A percentile compares a stretch with the other conserved stretches of the same genome.
Conservation (phyloP, 1,140 invertebrate species). For the Ruditapes philippinarum region DNA sequence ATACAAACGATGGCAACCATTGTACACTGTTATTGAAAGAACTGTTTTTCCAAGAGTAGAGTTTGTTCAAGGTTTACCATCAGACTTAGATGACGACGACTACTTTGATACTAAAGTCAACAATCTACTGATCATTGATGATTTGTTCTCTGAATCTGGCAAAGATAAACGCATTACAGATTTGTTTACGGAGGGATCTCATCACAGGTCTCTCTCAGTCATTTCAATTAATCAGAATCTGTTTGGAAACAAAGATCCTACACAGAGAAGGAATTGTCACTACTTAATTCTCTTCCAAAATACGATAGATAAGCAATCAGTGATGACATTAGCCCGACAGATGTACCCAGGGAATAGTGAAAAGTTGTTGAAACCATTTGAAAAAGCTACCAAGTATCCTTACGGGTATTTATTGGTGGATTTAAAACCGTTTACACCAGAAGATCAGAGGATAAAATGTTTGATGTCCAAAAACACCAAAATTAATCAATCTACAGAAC, state of each 20-base stretch:
- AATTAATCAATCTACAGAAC: background rate
- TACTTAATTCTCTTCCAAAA: constrained; percentile 46
- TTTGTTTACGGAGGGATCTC: constrained; percentile 34
- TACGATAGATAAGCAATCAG: constrained; percentile 57
- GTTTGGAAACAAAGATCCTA: constrained; percentile 57
- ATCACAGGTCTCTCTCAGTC: constrained; percentile 55
- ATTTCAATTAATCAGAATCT: constrained; percentile 57
- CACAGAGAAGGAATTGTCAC: constrained; percentile 54
- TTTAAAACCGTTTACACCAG: constrained; percentile 59
- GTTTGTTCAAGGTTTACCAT: constrained; percentile 1
- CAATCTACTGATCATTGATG: constrained; percentile 5
- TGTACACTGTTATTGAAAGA: background rate
- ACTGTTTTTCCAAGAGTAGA: background rate
- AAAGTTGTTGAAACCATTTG: constrained; percentile 27
- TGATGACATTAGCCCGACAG: constrained; percentile 63
- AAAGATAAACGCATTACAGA: constrained; percentile 49
- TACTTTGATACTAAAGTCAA: background rate
- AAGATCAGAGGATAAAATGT: background rate
- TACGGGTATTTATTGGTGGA: constrained; percentile 58
- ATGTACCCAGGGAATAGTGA: constrained; percentile 60
- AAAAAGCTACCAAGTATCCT: background rate
- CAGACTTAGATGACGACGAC: background rate
- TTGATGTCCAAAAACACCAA: background rate
- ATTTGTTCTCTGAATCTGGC: constrained; percentile 26
- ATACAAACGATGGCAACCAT: constrained; percentile 42